Evolutionary conservation across 2,113 vertebrate species (phyloP).

Genomic region (Myocastor coypus): DNA sequence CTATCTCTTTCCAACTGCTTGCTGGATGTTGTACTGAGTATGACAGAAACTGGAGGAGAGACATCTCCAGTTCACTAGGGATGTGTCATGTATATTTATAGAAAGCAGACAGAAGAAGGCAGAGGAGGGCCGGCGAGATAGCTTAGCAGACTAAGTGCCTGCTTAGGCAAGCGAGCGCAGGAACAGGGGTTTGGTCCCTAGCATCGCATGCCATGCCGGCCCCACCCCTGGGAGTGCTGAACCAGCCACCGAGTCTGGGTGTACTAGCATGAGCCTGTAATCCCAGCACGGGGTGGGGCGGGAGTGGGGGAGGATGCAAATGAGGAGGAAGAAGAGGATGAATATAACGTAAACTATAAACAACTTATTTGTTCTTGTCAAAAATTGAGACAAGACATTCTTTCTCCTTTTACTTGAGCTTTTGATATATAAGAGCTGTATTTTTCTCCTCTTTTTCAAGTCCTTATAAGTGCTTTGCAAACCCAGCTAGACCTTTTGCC

Average conservation of each 20-base stretch:
- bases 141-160: too few relatives aligned
- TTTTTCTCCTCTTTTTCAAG: not conserved
- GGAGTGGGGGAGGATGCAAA: too few relatives aligned
- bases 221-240: too few relatives aligned
- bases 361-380: not conserved
- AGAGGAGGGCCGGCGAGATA: too few relatives aligned
- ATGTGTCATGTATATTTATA: not conserved
- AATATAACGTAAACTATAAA: not conserved
- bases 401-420: not conserved
- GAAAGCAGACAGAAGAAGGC: not conserved
- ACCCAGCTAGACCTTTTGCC: not conserved
- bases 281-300: too few relatives aligned
- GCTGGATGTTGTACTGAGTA: slow-evolving; percentile 10
- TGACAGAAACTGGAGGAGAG: not conserved
- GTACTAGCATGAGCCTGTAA: too few relatives aligned
- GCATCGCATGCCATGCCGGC: too few relatives aligned
- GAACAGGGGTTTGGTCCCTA: too few relatives aligned
- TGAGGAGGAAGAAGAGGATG: not conserved
- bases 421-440: not conserved
- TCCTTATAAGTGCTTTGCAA: not conserved
- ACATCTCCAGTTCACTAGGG: not conserved
- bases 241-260: too few relatives aligned
- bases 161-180: too few relatives aligned
- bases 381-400: not conserved
- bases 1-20: slow-evolving; percentile 54